These are phyloP conservation scores for Gymnoscopelus braueri DNA, from an alignment of 2,797 vertebrate species.

Conservation along the genomic window DNA sequence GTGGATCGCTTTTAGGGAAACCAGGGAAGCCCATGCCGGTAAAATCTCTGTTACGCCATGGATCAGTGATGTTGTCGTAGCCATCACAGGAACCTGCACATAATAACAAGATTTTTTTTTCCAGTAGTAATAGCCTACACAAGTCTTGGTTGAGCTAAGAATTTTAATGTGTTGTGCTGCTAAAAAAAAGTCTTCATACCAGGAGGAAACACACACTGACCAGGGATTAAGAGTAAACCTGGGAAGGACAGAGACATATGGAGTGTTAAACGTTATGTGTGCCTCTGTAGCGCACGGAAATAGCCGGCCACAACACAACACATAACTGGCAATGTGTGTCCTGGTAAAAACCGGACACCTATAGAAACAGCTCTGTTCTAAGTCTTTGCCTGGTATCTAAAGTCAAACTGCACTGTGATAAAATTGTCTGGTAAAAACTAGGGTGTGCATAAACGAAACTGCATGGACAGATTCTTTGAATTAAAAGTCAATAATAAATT, in stretches of 20 bases:
- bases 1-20: neutral
- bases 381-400: too few relatives aligned
- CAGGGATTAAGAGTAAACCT: slow-evolving; percentile 43
- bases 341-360: too few relatives aligned
- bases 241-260: neutral
- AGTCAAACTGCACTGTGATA: too few relatives aligned
- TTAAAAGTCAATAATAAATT: too few relatives aligned
- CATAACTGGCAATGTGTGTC: too few relatives aligned
- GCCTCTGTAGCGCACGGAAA: neutral
- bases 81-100: slow-evolving; percentile 46
- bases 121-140: neutral
- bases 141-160: too few relatives aligned
- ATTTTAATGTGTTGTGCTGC: neutral
- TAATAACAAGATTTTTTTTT: neutral
- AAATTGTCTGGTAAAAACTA: too few relatives aligned
- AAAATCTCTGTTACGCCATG: slow-evolving; percentile 58
- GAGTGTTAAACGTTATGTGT: neutral
- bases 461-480: too few relatives aligned
- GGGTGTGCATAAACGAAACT: too few relatives aligned
- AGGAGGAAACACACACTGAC: slow-evolving; percentile 6
- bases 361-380: too few relatives aligned
- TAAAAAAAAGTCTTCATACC: slow-evolving; percentile 38
- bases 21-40: neutral
- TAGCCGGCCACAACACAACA: too few relatives aligned
- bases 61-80: slow-evolving; percentile 41